A percentile compares a stretch with the other conserved stretches of the same genome.
phyloP scores from a whole-genome alignment of 2,888 invertebrate genomes.

The Megalurothrips usitatus region DNA sequence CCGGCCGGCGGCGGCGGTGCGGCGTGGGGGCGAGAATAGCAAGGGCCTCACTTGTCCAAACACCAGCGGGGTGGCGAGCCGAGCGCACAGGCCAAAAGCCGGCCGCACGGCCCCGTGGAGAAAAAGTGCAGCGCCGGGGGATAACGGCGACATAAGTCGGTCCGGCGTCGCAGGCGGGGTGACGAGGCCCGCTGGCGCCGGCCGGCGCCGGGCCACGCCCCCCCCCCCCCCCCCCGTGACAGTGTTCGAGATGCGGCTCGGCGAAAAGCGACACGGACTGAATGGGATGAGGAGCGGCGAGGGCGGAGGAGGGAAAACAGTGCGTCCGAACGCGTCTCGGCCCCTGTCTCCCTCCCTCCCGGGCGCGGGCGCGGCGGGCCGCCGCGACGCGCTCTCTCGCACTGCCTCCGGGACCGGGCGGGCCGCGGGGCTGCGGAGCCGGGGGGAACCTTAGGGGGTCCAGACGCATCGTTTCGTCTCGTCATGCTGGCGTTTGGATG shows the following conservation, averaged over 20 bases:
- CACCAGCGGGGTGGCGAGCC: background rate
- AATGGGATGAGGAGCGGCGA: background rate
- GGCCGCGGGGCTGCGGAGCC: too few relatives aligned
- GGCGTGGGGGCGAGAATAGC: background rate
- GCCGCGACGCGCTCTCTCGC: too few relatives aligned
- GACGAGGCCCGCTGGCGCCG: background rate
- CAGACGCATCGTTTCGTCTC: background rate
- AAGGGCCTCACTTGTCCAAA: background rate
- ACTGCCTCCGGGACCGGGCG: too few relatives aligned
- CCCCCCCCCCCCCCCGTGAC: background rate
- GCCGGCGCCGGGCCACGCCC: background rate
- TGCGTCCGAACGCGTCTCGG: background rate
- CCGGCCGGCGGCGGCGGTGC: background rate
- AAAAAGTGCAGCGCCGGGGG: background rate
- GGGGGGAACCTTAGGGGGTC: background rate
- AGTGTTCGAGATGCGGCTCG: background rate
- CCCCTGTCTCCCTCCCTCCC: too few relatives aligned
- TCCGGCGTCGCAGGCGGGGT: background rate
- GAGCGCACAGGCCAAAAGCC: background rate
- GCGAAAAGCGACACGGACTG: background rate
- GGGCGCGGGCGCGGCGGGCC: too few relatives aligned
- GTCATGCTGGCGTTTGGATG: background rate
- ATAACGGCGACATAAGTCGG: too few relatives aligned
- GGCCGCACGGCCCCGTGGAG: background rate
- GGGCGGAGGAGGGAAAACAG: background rate